Evolutionary conservation across 2,797 vertebrate species (phyloP).

Genomic region (Coracias cyanogaster): DNA sequence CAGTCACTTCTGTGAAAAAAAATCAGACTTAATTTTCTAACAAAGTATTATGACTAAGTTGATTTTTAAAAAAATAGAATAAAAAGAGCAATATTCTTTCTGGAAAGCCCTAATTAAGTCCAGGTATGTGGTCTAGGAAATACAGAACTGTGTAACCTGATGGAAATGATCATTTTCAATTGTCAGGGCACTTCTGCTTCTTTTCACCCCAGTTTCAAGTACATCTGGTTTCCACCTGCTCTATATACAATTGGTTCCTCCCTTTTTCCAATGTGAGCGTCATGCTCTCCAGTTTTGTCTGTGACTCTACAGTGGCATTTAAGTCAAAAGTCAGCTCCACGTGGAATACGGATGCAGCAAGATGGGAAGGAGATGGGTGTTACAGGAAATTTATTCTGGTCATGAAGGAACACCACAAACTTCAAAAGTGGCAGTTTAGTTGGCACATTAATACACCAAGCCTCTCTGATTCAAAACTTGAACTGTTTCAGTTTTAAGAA

Average conservation of each 20-base stretch:
- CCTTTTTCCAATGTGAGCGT: conserved; percentile 17
- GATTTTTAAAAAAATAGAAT: not conserved
- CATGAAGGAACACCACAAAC: not conserved
- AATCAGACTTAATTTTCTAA: not conserved
- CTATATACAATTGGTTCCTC: conserved; percentile 22
- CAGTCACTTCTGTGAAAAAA: not conserved
- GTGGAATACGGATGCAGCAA: not conserved
- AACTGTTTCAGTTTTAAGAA: not conserved
- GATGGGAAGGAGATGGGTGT: not conserved
- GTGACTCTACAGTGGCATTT: conserved; percentile 13
- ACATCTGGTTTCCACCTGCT: conserved; percentile 76
- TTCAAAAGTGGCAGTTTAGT: not conserved
- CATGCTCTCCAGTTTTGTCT: not conserved
- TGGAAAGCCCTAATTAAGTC: conserved; percentile 59
- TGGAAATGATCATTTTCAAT: conserved; percentile 67
- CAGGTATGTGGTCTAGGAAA: conserved; percentile 66
- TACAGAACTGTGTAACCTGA: conserved; percentile 52
- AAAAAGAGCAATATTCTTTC: conserved; percentile 6
- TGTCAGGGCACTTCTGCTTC: conserved; percentile 56
- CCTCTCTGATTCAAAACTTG: not conserved
- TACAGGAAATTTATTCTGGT: not conserved
- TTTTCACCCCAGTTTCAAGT: conserved; percentile 42
- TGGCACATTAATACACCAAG: not conserved
- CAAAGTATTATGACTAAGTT: not conserved
- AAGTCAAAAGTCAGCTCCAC: conserved; percentile 27